Percentiles rank a stretch among this genome's conserved stretches.
phyloP scores from a whole-genome alignment of 2,113 vertebrate species.

The Nettapus auritus region DNA sequence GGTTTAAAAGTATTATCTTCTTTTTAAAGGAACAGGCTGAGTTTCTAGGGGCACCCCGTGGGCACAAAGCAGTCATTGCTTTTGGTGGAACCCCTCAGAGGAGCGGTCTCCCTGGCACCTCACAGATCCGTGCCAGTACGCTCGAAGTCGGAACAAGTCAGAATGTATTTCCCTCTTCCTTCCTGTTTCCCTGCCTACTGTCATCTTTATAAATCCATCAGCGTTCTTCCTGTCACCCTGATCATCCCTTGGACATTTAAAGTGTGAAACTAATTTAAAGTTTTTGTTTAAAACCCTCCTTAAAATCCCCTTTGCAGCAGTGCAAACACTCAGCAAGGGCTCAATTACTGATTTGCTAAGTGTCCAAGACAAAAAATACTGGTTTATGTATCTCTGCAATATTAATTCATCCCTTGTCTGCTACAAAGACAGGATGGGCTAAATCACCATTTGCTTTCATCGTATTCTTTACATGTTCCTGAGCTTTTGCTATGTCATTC shows the following conservation, averaged over 20 bases:
- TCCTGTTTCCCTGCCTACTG: background rate
- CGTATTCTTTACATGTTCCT: background rate
- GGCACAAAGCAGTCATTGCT: background rate
- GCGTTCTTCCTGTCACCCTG: background rate
- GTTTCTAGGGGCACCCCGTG: background rate
- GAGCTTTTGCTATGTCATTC: background rate
- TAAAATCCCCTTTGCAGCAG: background rate
- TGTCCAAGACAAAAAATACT: background rate
- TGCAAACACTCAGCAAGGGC: background rate
- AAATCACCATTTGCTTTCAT: background rate
- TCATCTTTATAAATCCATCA: background rate
- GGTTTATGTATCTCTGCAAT: background rate
- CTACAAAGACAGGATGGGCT: background rate
- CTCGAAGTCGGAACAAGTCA: background rate
- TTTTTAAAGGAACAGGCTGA: background rate
- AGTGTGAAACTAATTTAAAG: background rate
- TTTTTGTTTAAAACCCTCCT: background rate
- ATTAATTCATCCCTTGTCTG: background rate
- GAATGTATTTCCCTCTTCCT: background rate
- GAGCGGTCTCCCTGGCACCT: background rate
- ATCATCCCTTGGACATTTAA: background rate
- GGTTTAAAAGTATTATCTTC: background rate
- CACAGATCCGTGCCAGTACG: background rate
- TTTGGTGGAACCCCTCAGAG: background rate
- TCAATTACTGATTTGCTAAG: background rate